phyloP scores from a whole-genome alignment of 2,113 vertebrate species.

The Oreocharis arfaki region DNA sequence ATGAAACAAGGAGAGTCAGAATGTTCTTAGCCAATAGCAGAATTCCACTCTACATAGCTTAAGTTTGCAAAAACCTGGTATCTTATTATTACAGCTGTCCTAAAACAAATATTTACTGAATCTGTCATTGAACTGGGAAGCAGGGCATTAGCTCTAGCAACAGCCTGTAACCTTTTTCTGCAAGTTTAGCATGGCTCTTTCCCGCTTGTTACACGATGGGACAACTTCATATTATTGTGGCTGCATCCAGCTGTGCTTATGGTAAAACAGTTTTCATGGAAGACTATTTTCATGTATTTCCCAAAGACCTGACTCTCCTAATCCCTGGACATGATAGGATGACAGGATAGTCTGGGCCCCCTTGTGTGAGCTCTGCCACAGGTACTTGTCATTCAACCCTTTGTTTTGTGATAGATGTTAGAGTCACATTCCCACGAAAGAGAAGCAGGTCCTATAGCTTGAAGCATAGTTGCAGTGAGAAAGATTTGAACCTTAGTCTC shows the following conservation, averaged over 20 bases:
- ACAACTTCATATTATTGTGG: background rate
- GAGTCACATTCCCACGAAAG: background rate
- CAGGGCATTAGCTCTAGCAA: background rate
- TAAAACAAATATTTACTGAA: background rate
- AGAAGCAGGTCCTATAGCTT: background rate
- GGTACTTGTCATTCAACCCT: background rate
- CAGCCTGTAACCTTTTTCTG: background rate
- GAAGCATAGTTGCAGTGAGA: background rate
- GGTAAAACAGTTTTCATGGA: background rate
- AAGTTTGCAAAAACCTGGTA: background rate
- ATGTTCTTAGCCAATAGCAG: background rate
- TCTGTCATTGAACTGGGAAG: background rate
- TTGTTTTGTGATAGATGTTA: background rate
- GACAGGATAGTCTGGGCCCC: background rate
- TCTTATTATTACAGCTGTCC: background rate
- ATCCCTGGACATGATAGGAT: background rate
- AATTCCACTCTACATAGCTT: background rate
- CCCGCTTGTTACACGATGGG: background rate
- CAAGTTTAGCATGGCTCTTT: background rate
- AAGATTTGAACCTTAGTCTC: background rate
- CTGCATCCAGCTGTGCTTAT: background rate
- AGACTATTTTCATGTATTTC: background rate
- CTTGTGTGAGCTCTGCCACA: background rate
- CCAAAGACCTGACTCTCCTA: background rate
- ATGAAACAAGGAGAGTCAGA: background rate